Base-by-base conservation (phyloP, 1,140 invertebrate species). In the Papilio polytes region DNA sequence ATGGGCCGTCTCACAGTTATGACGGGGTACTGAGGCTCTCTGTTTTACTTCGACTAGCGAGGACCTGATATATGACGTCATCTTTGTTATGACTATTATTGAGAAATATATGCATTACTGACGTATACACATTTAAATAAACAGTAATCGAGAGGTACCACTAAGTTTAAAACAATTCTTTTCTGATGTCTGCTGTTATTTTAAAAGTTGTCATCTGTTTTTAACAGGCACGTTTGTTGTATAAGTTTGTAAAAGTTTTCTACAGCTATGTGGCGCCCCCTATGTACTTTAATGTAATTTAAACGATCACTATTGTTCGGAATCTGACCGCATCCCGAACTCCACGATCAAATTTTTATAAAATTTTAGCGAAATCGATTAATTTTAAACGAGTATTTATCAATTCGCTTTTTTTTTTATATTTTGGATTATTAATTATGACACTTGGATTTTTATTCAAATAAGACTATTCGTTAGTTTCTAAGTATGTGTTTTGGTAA, bases 1-100 rank as follows among this genome's bases (percentile, higher is more conserved):
- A 94, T 94, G 92, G 91, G 88, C 91, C 91, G 93, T 88, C 90
- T 92, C 83, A 81, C 89, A 85, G 90, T 91, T 94, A 93, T 94
- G 92, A 94, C 87, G 90, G 84, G 81, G 81, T 82, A 83, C 79
- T 79, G 80, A 80, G 83, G 86, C 83, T 83, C 82, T 82, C 80
- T 51, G 8, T 51, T 48, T 22, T 51, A 59, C 74, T 31, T 66
- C 26, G 63, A 26, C 10, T 66, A 26, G 20, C 46, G 9, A 0
- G 1, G 12, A 9, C 46, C 46, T 48, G 12, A 13, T 13, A 13
- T 48, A 48, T 48, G 46, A 48, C 46, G 46, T 48, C 46, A 48
- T 48, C 46, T 48, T 36, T 6, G 31, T 36, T 36, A 36, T 36
- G 31, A 36, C 31, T 36, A 36, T 36, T 36, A 36, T 36, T 36